Evolutionary conservation across 2,113 vertebrate species (phyloP), one percentile per base, ranked within the genome.

Genomic region (Triplophysa rosa): DNA sequence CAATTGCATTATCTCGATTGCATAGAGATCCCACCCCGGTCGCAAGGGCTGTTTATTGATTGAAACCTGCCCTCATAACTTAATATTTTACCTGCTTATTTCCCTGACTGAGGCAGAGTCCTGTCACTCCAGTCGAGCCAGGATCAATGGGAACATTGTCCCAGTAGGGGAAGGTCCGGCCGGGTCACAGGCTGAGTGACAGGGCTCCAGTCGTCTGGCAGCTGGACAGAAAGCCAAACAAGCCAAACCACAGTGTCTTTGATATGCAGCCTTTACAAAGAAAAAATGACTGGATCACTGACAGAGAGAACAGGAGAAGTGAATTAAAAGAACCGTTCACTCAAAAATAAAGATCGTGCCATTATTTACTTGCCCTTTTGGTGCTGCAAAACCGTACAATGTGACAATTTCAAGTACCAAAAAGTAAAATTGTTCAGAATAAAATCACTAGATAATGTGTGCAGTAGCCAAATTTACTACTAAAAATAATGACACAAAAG

Each of bases 141-240:
- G 90, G 91, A 93, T 94, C 93, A 93, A 94, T 93, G 90, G 82
- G 89, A 93, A 92, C 87, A 89, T 91, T 90, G 90, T 92, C 90
- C 85, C 87, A 87, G 85, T 83, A 84, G 87, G 71, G 78, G 79
- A 91, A 91, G 91, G 90, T 91, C 88, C 24, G 77, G 86, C 87
- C 87, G 89, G 90, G 91, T 90, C 86, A 65, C 64, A 75, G 61
- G 24, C 88, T 92, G 92, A 92, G 87, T 93, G 92, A 92, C 91
- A 91, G 90, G 64, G 89, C 85, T 80, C 82, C 84, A 59, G 85
- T 85, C 80, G 89, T 88, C 85, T 91, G 89, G 91, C 89, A 91
- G 85, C 84, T 74, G 78, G 85, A 91, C 87, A 89, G 84, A 33
- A 63, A 73, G 73, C 26, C 26, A 90, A 92, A 87, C 78, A 84